These are phyloP conservation scores for Habrosyne pyritoides DNA, from an alignment of 2,888 invertebrate genomes.

Conservation along the genomic window DNA sequence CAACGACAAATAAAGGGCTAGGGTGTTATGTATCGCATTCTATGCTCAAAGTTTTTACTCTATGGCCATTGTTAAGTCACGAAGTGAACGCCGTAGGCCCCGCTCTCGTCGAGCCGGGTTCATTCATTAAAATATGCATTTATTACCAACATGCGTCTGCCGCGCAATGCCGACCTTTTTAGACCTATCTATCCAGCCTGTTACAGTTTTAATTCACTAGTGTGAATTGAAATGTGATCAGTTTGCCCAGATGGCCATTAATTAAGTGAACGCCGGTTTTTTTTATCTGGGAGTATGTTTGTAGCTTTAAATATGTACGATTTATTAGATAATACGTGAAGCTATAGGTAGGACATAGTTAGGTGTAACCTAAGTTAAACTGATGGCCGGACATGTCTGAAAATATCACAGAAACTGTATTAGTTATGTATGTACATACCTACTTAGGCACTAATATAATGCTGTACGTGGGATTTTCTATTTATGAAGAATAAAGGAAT, in stretches of 20 bases:
- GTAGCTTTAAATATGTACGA: too few relatives aligned
- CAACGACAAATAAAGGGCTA: background rate
- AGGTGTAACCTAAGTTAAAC: too few relatives aligned
- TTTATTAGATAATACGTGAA: too few relatives aligned
- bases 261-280: background rate
- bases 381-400: too few relatives aligned
- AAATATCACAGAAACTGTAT: too few relatives aligned
- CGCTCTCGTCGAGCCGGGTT: conserved; percentile 56
- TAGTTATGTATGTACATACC: too few relatives aligned
- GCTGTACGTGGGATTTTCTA: too few relatives aligned
- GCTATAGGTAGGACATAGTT: too few relatives aligned
- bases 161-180: conserved; percentile 23
- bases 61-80: conserved; percentile 62
- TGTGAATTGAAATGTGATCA: background rate
- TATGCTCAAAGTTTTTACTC: conserved; percentile 33
- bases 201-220: background rate
- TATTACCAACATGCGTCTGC: conserved; percentile 55
- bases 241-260: background rate
- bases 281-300: too few relatives aligned
- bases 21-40: background rate
- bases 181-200: background rate
- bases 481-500: too few relatives aligned
- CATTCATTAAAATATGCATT: conserved; percentile 77
- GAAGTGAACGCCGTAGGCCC: conserved; percentile 59
- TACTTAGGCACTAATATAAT: too few relatives aligned